These are phyloP conservation scores for Chaetodon trifasciatus DNA, from an alignment of 2,797 vertebrate species.

Conservation along the genomic window DNA sequence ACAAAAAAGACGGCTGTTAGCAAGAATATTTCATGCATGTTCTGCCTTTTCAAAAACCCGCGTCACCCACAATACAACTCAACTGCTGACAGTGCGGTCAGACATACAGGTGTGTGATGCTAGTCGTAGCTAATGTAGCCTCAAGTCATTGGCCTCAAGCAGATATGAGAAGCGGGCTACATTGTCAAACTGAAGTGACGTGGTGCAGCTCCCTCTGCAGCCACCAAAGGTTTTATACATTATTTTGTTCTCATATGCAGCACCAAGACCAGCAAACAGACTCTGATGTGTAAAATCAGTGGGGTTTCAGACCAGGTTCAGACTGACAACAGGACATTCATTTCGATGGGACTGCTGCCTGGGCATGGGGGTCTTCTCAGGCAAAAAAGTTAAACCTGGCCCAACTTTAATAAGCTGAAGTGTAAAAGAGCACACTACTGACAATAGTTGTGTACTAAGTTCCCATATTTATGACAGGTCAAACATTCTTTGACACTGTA, in stretches of 20 bases:
- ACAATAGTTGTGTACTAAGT: background rate
- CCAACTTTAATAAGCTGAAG: background rate
- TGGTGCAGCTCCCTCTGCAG: background rate
- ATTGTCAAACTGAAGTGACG: background rate
- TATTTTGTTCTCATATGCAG: background rate
- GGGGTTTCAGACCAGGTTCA: background rate
- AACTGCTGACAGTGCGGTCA: background rate
- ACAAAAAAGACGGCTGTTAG: no score
- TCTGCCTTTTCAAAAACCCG: background rate
- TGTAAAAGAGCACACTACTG: background rate
- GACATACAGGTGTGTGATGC: background rate
- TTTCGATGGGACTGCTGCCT: background rate
- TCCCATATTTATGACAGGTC: background rate
- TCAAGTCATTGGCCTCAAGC: background rate
- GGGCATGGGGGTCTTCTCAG: background rate
- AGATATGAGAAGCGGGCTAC: no score
- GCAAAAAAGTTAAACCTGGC: background rate
- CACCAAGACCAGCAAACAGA: no score
- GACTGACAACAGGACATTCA: background rate
- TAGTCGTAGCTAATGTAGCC: background rate
- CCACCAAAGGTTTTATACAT: background rate
- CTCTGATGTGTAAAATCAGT: background rate
- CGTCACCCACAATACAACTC: no score
- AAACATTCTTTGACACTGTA: constrained; percentile 18
- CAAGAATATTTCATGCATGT: no score